Base-by-base conservation (phyloP, 1,140 invertebrate species). In the Diorhabda carinulata region DNA sequence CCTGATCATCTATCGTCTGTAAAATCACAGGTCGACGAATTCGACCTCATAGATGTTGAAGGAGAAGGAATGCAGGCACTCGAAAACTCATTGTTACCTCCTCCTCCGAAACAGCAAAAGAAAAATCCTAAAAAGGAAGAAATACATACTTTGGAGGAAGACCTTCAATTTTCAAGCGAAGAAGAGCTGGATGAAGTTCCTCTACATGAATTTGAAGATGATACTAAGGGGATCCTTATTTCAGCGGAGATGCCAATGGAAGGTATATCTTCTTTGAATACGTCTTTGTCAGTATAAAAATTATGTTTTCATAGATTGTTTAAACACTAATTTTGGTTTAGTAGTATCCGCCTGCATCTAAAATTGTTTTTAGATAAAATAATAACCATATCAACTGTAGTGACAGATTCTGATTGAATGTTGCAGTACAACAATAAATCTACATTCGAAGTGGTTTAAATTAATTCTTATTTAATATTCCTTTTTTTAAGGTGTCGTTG, bases 31-130 rank as follows among this genome's bases (percentile, higher is more conserved):
- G 70, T 83, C 6, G 87, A 88, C 57, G 89, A 90, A 71, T 87
- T 84, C 69, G 90, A 92, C 81, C 90, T 88, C 78, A 86, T 90
- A 3, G 90, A 92, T 77, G 88, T 91, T 2, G 90, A 91, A 77
- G 87, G 87, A 8, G 75, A 74, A 43, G 67, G 73, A 40, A 67
- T 74, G n/a, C 67, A 68, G 43, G 67, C 79, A 4, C 81, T 84
- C 52, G 73, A 74, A 57, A 82, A 82, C 9, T 66, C 64, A 72
- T 76, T 5, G 72, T 74, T 64, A 74, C 81, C 64, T 67, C 70
- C 66, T 78, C 64, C 69, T 42, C 67, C 72, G 8, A 77, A 74
- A 63, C 40, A 66, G 10, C 57, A 71, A 25, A 73, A 86, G 43
- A 81, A 86, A 65, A 72, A 71, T 43, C 56, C 84, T 82, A 64